These are phyloP conservation scores for Schizaphis graminum DNA, from an alignment of 2,888 invertebrate species.

Conservation along the genomic window DNA sequence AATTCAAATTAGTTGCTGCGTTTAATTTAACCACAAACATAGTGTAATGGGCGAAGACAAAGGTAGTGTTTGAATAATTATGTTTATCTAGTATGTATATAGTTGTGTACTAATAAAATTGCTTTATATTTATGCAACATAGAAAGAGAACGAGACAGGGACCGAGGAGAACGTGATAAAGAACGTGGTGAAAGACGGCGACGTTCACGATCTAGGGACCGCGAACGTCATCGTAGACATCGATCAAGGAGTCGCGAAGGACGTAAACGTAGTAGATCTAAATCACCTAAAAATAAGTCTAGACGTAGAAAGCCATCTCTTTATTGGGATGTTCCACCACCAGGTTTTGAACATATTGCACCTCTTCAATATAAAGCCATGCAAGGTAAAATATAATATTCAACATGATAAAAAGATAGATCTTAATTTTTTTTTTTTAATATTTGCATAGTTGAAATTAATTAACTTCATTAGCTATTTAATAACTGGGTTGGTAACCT, in stretches of 20 bases:
- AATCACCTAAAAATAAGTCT: slow-evolving; percentile 74
- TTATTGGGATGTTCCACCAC: slow-evolving; percentile 99
- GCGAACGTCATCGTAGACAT: slow-evolving; percentile 73
- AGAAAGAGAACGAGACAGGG: slow-evolving; percentile 71
- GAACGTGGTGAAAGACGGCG: slow-evolving; percentile 72
- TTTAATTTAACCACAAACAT: not conserved
- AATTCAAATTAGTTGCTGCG: not conserved
- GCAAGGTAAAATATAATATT: slow-evolving; percentile 72
- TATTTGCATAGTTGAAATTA: not conserved
- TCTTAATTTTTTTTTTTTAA: too few species aligned
- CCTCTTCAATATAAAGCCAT: slow-evolving; percentile 87
- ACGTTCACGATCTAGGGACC: slow-evolving; percentile 72
- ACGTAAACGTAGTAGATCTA: slow-evolving; percentile 71
- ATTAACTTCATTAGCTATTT: too few species aligned
- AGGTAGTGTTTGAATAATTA: slow-evolving; percentile 37
- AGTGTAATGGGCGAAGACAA: slow-evolving; percentile 59
- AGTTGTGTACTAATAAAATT: not conserved
- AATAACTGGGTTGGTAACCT: not conserved
- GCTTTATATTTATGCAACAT: not conserved
- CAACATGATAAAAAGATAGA: too few species aligned
- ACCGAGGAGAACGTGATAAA: slow-evolving; percentile 70
- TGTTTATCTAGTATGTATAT: not conserved
- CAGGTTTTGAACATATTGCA: slow-evolving; percentile 97
- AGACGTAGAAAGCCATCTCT: slow-evolving; percentile 90
- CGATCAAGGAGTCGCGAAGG: slow-evolving; percentile 70